Base-by-base conservation (phyloP, 1,140 invertebrate genomes). In the Lordiphosa stackelbergi region DNA sequence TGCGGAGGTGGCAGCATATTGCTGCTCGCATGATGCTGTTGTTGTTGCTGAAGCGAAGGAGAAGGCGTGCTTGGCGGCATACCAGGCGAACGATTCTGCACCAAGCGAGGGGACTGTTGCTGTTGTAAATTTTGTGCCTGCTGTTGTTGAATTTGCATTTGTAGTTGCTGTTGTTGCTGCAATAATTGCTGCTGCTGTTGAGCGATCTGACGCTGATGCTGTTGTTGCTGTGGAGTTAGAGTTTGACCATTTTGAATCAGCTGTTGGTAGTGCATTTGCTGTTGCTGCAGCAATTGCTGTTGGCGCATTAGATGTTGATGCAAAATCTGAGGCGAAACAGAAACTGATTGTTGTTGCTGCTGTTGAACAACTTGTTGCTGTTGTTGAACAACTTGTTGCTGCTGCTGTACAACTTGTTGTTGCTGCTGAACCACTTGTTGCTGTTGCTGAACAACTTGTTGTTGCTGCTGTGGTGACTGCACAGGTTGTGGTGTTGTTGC, bases 71-170 rank as follows among this genome's bases (percentile, higher is more conserved):
- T 64, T 6, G 75, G 77, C 0, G 75, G 75, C 79, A 78, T 84
- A 6, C 73, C 77, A 2, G 78, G 79, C 8, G 78, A 84, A 6
- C 77, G 53, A 42, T 83, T 81, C 52, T 85, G 73, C 19, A 85
- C 77, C 37, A 89, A 87, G 12, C 90, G 78, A 2, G 90, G 88
- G 9, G 87, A 88, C 54, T 88, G 88, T 22, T 71, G 66, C 12
- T 85, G 83, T 35, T 75, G 86, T 28, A 61, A 59, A 38, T 64
- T 73, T 63, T 70, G 71, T 35, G 64, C 70, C 55, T 72, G 48
- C 58, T 85, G 69, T 45, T 86, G 74, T 34, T 87, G 85, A 24
- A 73, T 68, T 35, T 81, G 58, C 41, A 72, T 69, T 38, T 85
- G 71, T 13, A 81, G 22, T 11, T 83, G 73, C 24, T 85, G 79